phyloP scores from a whole-genome alignment of 2,113 vertebrate genomes.

The Coracopsis vasa region DNA sequence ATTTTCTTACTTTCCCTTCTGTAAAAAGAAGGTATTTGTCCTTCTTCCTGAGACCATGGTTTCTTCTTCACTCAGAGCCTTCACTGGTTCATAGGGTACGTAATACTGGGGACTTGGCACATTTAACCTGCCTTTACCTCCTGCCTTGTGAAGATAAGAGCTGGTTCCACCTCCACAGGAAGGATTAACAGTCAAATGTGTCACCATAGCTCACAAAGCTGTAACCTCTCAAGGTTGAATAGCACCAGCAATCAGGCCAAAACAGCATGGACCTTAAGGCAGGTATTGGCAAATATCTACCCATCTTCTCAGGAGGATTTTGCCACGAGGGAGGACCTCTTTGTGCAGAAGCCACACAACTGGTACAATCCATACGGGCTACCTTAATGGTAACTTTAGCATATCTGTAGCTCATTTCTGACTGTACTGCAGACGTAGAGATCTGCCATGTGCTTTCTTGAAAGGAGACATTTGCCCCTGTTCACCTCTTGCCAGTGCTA shows the following conservation, averaged over 20 bases:
- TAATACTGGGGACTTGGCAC: neutral
- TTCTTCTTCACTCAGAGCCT: neutral
- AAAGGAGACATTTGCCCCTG: neutral
- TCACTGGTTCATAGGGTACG: neutral
- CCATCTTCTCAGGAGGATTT: neutral
- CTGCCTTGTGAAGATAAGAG: neutral
- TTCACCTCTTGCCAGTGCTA: neutral
- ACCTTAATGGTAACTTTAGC: neutral
- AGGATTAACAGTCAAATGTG: neutral
- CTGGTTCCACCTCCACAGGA: neutral
- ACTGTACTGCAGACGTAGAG: neutral
- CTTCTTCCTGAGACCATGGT: neutral
- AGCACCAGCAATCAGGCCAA: neutral
- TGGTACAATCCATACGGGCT: neutral
- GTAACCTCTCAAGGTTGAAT: fast-evolving
- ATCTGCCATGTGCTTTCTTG: neutral
- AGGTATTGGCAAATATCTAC: neutral
- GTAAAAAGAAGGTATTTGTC: neutral
- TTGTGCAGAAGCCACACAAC: neutral
- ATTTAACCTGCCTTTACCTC: neutral
- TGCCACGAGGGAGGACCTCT: neutral
- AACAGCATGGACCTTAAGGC: neutral
- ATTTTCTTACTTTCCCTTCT: neutral
- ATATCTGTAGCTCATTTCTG: neutral
- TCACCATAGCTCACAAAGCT: neutral